phyloP scores from a whole-genome alignment of 2,113 vertebrate species.

The Potamarius usumacintae region DNA sequence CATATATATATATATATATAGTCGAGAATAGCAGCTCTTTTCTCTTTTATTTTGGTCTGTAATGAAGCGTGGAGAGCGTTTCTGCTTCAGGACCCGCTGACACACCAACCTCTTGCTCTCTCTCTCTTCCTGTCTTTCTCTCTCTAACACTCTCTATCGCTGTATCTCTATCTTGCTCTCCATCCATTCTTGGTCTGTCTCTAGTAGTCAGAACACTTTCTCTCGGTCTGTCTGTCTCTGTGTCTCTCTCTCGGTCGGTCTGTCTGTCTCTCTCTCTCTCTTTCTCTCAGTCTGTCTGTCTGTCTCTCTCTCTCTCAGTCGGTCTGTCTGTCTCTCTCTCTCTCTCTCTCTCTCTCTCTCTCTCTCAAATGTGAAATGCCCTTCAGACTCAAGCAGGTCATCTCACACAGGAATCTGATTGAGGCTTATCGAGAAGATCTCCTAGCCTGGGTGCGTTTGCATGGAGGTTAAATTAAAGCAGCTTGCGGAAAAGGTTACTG shows the following conservation, averaged over 20 bases:
- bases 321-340: background rate
- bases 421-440: conserved; percentile 29
- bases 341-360: conserved; percentile 8
- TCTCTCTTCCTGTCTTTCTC: background rate
- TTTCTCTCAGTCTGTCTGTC: background rate
- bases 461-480: conserved; percentile 19
- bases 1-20: too few relatives aligned
- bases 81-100: conserved; percentile 67
- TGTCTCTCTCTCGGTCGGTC: conserved; percentile 16
- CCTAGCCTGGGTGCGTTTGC: background rate
- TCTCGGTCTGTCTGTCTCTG: too few relatives aligned
- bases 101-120: conserved; percentile 31
- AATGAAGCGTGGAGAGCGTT: conserved; percentile 67
- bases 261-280: conserved; percentile 3
- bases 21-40: conserved; percentile 21
- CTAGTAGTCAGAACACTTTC: too few relatives aligned
- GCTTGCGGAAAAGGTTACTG: conserved; percentile 8
- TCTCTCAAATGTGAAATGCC: conserved; percentile 56
- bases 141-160: conserved; percentile 1
- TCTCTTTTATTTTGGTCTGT: conserved; percentile 66
- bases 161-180: conserved; percentile 30
- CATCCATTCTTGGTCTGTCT: too few relatives aligned
- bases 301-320: background rate
- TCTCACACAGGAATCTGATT: conserved; percentile 27
- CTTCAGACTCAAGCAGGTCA: conserved; percentile 36